Evolutionary conservation across 2,113 vertebrate species (phyloP).

Genomic region (Dolichotis patagonum): DNA sequence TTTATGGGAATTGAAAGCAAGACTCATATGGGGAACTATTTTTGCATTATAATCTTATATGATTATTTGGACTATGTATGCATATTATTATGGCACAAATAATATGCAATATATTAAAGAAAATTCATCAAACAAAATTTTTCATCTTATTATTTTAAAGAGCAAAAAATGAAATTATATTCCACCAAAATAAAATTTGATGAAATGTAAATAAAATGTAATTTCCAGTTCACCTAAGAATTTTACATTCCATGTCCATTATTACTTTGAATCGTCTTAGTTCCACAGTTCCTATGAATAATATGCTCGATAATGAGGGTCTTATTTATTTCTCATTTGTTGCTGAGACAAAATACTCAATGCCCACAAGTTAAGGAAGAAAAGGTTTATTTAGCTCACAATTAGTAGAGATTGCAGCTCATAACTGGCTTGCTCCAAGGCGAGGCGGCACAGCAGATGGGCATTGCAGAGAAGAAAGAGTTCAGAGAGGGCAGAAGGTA

Average conservation of each 20-base stretch:
- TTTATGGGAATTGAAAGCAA: background rate
- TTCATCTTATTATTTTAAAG: background rate
- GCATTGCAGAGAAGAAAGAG: no score
- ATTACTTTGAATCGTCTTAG: background rate
- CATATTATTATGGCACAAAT: background rate
- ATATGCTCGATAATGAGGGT: background rate
- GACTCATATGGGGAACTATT: background rate
- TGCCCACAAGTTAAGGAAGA: background rate
- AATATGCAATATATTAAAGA: background rate
- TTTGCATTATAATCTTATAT: background rate
- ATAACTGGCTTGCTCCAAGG: background rate
- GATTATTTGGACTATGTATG: background rate
- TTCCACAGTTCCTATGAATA: background rate
- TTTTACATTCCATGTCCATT: background rate
- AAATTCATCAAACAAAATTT: background rate
- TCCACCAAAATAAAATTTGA: background rate
- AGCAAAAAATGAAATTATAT: background rate
- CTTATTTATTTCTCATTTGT: background rate
- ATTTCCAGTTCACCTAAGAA: background rate
- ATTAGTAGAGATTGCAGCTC: background rate
- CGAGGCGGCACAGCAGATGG: background rate
- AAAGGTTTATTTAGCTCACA: background rate
- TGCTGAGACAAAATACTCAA: background rate
- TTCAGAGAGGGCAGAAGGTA: no score
- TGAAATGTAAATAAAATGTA: constrained; percentile 15